Conservation (phyloP, 2,113 vertebrate genomes). For the Eudyptes chrysolophus region DNA sequence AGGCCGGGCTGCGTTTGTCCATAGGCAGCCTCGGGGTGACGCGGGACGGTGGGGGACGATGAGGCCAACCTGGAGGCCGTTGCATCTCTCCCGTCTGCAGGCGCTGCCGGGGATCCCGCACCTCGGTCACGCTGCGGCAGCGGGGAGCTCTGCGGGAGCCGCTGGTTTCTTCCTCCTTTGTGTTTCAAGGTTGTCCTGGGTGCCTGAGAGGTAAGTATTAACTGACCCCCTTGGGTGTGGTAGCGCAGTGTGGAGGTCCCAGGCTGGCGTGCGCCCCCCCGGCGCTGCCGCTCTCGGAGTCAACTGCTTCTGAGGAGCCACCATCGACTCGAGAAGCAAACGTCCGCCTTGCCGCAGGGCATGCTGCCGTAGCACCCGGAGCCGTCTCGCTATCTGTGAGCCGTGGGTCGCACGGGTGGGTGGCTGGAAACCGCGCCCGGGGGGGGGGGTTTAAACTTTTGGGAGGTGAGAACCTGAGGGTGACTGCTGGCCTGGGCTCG, state of each 20-base stretch:
- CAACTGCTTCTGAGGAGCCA: not conserved
- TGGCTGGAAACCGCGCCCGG: accelerated
- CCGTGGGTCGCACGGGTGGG: accelerated
- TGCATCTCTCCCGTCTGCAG: not conserved
- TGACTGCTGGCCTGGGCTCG: not conserved
- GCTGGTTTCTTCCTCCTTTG: not conserved
- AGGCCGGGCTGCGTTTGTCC: not conserved
- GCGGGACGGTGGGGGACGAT: not conserved
- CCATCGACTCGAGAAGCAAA: not conserved
- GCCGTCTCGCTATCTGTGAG: not conserved
- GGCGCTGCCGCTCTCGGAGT: accelerated
- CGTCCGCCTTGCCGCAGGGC: no score
- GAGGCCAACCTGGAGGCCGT: accelerated
- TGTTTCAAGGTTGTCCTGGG: not conserved
- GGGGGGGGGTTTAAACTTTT: not conserved
- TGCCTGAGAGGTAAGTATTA: not conserved
- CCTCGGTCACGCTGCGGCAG: not conserved
- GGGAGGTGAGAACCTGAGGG: not conserved
- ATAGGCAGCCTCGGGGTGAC: not conserved
- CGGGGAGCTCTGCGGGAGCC: not conserved
- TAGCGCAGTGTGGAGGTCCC: not conserved
- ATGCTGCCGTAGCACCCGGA: not conserved
- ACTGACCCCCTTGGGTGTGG: accelerated
- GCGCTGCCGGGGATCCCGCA: not conserved
- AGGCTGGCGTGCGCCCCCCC: accelerated